A percentile compares a stretch with the other conserved stretches of the same genome.
Conservation (phyloP, 2,113 vertebrate genomes). For the Hemiprocne comata region DNA sequence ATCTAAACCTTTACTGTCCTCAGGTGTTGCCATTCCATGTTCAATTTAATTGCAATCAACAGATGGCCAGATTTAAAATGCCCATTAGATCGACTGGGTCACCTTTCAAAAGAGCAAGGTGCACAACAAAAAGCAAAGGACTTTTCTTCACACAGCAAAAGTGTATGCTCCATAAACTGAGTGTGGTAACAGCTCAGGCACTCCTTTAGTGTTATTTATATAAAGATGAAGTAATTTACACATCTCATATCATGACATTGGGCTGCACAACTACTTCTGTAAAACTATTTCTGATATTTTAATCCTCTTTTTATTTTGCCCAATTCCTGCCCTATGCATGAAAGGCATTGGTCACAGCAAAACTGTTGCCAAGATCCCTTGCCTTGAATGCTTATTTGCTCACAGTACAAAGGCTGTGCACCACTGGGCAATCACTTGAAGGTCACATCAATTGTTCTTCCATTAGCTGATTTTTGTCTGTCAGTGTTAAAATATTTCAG, state of each 20-base stretch:
- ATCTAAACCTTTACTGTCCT: neutral
- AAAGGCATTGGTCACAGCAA: neutral
- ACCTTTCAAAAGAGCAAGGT: neutral
- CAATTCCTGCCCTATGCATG: neutral
- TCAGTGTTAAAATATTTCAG: neutral
- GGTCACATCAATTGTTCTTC: neutral
- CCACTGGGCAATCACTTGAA: neutral
- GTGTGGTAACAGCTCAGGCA: neutral
- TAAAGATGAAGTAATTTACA: neutral
- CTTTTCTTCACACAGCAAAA: neutral
- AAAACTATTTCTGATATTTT: neutral
- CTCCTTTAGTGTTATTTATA: neutral
- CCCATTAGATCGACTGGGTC: neutral
- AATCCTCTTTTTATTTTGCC: neutral
- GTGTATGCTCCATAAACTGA: neutral
- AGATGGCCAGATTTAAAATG: neutral
- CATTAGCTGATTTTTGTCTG: neutral
- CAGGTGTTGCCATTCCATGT: neutral
- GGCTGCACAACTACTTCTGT: neutral
- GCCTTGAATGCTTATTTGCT: neutral
- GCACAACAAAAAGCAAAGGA: neutral
- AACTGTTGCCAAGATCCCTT: neutral
- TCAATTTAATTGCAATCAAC: neutral
- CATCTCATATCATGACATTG: neutral
- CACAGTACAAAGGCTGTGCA: neutral